Base-by-base conservation (phyloP, 2,888 invertebrate genomes). In the Neoascia interrupta region DNA sequence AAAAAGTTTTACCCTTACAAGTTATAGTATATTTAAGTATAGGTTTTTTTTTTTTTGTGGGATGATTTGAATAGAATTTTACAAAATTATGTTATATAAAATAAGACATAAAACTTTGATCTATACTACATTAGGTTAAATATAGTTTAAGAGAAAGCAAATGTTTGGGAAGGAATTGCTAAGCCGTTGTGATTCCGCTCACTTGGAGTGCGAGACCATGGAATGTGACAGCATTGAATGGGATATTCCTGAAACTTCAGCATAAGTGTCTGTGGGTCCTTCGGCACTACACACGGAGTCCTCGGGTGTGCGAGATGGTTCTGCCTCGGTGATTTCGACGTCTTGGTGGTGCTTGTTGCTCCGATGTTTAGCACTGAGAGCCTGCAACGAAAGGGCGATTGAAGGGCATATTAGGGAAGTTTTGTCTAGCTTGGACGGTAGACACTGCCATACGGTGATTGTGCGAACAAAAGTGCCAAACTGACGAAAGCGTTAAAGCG, bases 211-310 rank as follows among this genome's bases (percentile, higher is more conserved):
- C 28, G 87, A 87, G 81, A 87, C 85, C 82, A 85, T 84, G 60
- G 88, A 87, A 81, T 87, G 87, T 73, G 87, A 87, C 47, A 87
- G 83, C 86, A 87, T 88, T 18, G 88, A 88, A 81, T 87, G 86
- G 58, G 89, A 89, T 80, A 89, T 85, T 64, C 87, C 88, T 54
- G 89, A 88, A 68, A 88, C 85, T 85, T 89, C 89, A 39, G 86
- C 89, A 84, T 86, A 87, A 28, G 88, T 88, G 76, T 89, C 93
- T 81, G 93, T 93, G 73, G 94, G 94, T 1, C 95, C 96, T 89
- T 96, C 96, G 82, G 92, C 93, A 84, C 96, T 96, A 89, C 96
- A 96, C 39, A 96, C 95, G 1, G 96, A 96, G 89, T 97, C 97
- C 88, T 97, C 96, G 8, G 96, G 96, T 13, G 96, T 96, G 81